These are phyloP conservation scores for Loxodonta africana DNA, from an alignment of 2,113 vertebrate species.

Conservation along the genomic window DNA sequence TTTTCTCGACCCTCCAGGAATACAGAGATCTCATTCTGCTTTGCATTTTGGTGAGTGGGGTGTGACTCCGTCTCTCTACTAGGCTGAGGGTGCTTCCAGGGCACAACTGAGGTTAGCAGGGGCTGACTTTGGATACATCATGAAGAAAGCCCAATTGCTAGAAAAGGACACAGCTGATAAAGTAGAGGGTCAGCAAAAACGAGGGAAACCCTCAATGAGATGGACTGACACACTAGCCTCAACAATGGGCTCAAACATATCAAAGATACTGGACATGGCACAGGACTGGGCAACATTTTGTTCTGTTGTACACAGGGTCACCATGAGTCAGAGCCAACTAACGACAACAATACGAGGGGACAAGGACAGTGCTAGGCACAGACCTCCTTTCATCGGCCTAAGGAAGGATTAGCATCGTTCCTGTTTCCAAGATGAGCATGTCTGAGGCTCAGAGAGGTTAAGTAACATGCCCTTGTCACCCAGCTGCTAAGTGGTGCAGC, in stretches of 20 bases:
- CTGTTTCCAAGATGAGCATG: background rate
- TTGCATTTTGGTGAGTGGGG: accelerated
- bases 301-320: background rate
- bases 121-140: background rate
- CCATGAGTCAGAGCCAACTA: background rate
- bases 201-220: background rate
- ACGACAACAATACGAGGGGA: background rate
- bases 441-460: background rate
- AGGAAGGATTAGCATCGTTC: background rate
- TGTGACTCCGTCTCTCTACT: background rate
- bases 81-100: background rate
- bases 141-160: background rate
- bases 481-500: background rate
- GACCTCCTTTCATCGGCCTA: background rate
- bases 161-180: background rate
- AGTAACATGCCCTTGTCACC: background rate
- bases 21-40: background rate
- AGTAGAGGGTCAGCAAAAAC: background rate
- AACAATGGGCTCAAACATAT: background rate
- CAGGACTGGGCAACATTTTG: background rate
- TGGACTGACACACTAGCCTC: background rate
- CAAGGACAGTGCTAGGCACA: background rate
- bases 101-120: background rate
- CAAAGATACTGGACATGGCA: background rate
- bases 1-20: background rate